Evolutionary conservation across 1,140 invertebrate genomes (phyloP), one percentile per base, ranked within the genome.

Genomic region (Gonioctena quinquepunctata): DNA sequence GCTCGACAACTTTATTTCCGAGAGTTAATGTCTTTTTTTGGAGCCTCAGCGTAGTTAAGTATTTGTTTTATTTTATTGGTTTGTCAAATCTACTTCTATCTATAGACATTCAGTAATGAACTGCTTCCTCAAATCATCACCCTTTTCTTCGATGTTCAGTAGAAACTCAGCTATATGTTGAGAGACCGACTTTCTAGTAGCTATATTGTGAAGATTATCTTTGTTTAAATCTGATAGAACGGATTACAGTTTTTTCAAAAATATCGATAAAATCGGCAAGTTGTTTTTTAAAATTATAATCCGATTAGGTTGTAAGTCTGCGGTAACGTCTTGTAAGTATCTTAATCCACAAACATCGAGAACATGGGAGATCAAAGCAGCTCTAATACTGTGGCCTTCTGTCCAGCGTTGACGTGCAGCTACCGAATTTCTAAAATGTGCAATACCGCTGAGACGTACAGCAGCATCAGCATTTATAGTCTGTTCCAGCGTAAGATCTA

Each of bases 401-500:
- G 26, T 19, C 71, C 71, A 72, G 26, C 68, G 59, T 73, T 73
- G 68, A 50, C 63, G 69, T 65, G 72, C 72, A 18, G 64, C 25
- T 54, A 73, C 71, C 22, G 71, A 73, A 66, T 73, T 56, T 18
- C 72, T 78, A 27, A 77, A 67, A 63, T 78, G 60, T n/a, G 62
- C 27, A 50, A 76, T 48, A 56, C 73, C 78, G 13, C 66, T 76
- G 0, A 76, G 48, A 63, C 64, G 66, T 54, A 56, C 71, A 19
- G 70, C 74, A 23, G 76, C 74, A 65, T 79, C 76, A 3, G 72
- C 74, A 71, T 80, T 79, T 50, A 79, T 71, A 1, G 76, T 81
- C 66, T 80, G 77, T 61, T 80, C 78, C 18, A 79, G 23, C 0
- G 73, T 78, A 3, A 79, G 67, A 67, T 78, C 73, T 8, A 75